A percentile compares a stretch with the other conserved stretches of the same genome.
Conservation (phyloP, 2,888 invertebrate species). For the Odontomyia ornata region DNA sequence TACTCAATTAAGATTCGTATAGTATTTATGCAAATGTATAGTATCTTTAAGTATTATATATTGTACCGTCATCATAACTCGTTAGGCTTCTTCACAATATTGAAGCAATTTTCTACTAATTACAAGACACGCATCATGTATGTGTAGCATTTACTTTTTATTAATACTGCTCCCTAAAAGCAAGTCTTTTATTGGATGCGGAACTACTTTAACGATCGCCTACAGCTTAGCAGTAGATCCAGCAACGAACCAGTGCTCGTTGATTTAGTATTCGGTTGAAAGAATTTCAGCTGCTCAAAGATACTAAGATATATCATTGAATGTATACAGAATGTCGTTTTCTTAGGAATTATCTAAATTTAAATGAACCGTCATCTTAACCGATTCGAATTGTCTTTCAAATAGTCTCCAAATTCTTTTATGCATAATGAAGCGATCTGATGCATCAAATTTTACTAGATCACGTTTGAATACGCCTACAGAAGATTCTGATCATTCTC, state of each 20-base stretch:
- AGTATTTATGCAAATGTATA: constrained; percentile 9
- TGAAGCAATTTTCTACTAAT: not conserved
- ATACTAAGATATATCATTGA: not conserved
- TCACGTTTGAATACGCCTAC: constrained; percentile 45
- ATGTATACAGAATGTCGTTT: no score
- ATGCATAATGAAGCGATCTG: constrained; percentile 44
- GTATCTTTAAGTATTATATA: no score
- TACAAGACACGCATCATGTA: not conserved
- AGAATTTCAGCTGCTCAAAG: constrained; percentile 4
- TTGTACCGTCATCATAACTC: no score
- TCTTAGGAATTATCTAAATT: constrained; percentile 19
- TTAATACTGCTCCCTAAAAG: not conserved
- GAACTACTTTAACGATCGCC: not conserved
- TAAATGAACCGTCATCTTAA: constrained; percentile 1
- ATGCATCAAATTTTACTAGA: constrained; percentile 33
- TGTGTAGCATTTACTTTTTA: not conserved
- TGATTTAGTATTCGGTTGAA: constrained; percentile 26
- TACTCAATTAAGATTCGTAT: not conserved
- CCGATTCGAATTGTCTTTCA: constrained; percentile 1
- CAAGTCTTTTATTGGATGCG: not conserved
- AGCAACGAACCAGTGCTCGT: not conserved
- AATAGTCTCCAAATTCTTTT: not conserved
- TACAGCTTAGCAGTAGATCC: not conserved
- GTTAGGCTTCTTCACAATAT: not conserved
- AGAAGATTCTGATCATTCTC: not conserved